Conservation (phyloP, 37 sponge, comb jelly and placozoan genomes). For the Spongia lamella region DNA sequence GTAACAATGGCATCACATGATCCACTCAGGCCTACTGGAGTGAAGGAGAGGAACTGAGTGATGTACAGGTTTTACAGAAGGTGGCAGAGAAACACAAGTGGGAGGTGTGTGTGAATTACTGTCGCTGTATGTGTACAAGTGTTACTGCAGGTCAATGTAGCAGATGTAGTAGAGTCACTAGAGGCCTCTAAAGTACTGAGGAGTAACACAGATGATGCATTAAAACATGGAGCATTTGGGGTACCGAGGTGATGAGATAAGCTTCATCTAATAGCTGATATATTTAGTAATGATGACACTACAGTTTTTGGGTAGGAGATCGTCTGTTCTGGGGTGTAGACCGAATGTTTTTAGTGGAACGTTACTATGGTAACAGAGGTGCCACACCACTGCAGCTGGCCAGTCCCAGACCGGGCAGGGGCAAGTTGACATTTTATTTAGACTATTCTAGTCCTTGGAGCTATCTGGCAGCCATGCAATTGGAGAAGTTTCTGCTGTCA, state of each 20-base stretch:
- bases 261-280: no score
- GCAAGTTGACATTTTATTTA: conserved; percentile 76
- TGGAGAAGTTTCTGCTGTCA: conserved; percentile 30
- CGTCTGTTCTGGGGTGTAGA: conserved; percentile 86
- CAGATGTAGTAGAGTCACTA: conserved; percentile 9
- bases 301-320: conserved; percentile 73
- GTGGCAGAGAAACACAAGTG: conserved; percentile 10
- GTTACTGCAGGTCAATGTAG: conserved; percentile 32
- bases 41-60: conserved; percentile 56
- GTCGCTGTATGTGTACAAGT: no score
- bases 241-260: conserved; percentile 68
- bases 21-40: conserved; percentile 71
- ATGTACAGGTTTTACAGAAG: conserved; percentile 36
- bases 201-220: conserved; percentile 77
- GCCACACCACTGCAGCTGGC: conserved; percentile 64
- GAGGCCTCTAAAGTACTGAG: conserved; percentile 38
- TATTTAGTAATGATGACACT: not conserved
- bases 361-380: conserved; percentile 49
- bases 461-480: conserved; percentile 56
- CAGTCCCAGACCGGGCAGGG: not conserved
- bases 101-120: no score
- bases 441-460: conserved; percentile 90
- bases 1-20: no score
- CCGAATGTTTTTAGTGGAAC: conserved; percentile 73
- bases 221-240: conserved; percentile 81